Conservation (phyloP, 2,888 invertebrate genomes). For the Ypsolopha sequella region DNA sequence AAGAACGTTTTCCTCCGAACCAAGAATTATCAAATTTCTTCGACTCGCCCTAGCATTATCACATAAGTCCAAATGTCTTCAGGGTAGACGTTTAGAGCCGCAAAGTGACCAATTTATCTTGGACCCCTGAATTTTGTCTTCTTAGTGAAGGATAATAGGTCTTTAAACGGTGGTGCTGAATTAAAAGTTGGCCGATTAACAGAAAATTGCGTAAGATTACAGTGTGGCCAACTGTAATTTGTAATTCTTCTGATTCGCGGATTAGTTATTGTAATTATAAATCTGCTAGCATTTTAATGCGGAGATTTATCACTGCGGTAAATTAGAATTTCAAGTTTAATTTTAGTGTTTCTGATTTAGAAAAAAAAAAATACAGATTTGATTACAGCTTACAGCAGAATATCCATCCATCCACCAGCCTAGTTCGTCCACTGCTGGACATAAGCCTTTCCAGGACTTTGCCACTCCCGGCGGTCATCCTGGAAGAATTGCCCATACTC, state of each 20-base stretch:
- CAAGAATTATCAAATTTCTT: constrained; percentile 69
- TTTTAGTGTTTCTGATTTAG: too few species aligned
- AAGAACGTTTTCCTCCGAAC: constrained; percentile 56
- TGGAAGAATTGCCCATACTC: too few species aligned
- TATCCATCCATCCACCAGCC: too few species aligned
- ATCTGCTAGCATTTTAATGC: constrained; percentile 50
- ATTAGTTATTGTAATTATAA: constrained; percentile 53
- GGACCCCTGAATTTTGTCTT: constrained; percentile 20
- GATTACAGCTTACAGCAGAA: too few species aligned
- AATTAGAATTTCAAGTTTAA: too few species aligned
- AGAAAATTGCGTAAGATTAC: constrained; percentile 66
- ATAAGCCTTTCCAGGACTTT: too few species aligned
- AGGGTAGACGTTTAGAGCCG: constrained; percentile 33
- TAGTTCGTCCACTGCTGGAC: too few species aligned
- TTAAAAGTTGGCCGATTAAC: constrained; percentile 51
- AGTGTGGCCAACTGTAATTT: constrained; percentile 11
- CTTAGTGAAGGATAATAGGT: background rate
- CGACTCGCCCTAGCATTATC: constrained; percentile 62
- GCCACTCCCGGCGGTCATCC: too few species aligned
- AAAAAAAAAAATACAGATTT: too few species aligned
- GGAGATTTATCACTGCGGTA: background rate
- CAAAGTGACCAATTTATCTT: constrained; percentile 18
- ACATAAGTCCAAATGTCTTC: constrained; percentile 66
- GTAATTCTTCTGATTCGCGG: constrained; percentile 39
- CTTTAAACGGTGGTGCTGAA: constrained; percentile 8